Evolutionary conservation across 2,797 vertebrate genomes (phyloP).

Genomic region (Ctenopoma multispine): DNA sequence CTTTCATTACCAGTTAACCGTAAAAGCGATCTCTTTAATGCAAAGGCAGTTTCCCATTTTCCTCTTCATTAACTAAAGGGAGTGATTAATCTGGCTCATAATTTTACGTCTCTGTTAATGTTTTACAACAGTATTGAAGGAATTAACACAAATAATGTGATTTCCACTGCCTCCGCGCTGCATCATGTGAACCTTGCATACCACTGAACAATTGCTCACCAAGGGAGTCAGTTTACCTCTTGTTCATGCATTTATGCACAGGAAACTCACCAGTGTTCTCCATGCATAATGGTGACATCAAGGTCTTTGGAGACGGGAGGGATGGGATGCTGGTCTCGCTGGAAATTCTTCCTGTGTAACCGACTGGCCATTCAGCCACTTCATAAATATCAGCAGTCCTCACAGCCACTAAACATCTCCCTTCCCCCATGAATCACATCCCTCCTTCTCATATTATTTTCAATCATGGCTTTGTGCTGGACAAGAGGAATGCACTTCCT

Average conservation of each 20-base stretch:
- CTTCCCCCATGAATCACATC: slow-evolving; percentile 18
- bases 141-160: slow-evolving; percentile 45
- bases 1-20: slow-evolving; percentile 72
- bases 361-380: slow-evolving; percentile 35
- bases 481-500: slow-evolving; percentile 11
- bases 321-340: slow-evolving; percentile 21
- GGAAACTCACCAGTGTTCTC: slow-evolving; percentile 32
- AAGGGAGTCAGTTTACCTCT: slow-evolving; percentile 46
- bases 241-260: slow-evolving; percentile 60
- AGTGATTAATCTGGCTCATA: slow-evolving; percentile 68
- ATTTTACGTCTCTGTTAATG: slow-evolving; percentile 69
- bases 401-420: slow-evolving; percentile 18
- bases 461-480: slow-evolving; percentile 24
- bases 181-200: slow-evolving; percentile 39
- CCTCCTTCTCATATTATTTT: slow-evolving; percentile 12
- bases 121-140: slow-evolving; percentile 38
- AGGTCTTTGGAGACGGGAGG: slow-evolving; percentile 20
- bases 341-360: slow-evolving; percentile 32
- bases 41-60: slow-evolving; percentile 74
- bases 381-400: slow-evolving; percentile 21
- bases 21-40: slow-evolving; percentile 64
- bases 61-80: slow-evolving; percentile 77
- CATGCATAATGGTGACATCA: slow-evolving; percentile 41
- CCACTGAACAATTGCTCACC: slow-evolving; percentile 30
- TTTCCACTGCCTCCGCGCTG: slow-evolving; percentile 24